These are phyloP conservation scores for Guaruba guarouba DNA, from an alignment of 2,113 vertebrate species.

Conservation along the genomic window DNA sequence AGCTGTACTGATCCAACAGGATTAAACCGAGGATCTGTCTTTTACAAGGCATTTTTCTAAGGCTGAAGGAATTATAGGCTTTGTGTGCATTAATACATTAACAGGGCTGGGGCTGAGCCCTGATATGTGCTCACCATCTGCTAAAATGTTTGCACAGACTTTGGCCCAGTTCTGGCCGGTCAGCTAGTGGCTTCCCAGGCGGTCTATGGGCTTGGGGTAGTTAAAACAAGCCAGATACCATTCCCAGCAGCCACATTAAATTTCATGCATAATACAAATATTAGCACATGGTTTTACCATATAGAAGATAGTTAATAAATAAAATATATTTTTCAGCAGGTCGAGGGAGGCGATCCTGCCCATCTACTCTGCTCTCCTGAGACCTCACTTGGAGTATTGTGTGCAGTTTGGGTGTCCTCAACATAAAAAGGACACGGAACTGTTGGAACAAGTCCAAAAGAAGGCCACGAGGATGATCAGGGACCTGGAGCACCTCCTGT, in stretches of 20 bases:
- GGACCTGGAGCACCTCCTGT: too few relatives aligned
- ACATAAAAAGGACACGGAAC: too few relatives aligned
- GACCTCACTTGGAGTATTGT: too few relatives aligned
- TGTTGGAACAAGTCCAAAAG: too few relatives aligned
- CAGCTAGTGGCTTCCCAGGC: not conserved
- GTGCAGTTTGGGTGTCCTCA: too few relatives aligned
- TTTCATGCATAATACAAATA: not conserved
- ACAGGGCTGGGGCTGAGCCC: not conserved
- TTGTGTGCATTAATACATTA: not conserved
- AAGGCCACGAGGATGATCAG: too few relatives aligned
- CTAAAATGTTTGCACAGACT: not conserved
- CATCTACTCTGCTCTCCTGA: too few relatives aligned
- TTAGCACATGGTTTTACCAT: not conserved
- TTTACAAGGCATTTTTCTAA: not conserved
- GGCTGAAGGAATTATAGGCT: not conserved
- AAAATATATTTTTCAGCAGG: not conserved
- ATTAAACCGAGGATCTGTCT: not conserved
- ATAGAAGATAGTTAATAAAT: not conserved
- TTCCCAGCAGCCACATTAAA: not conserved
- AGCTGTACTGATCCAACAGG: not conserved
- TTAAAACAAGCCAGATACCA: not conserved
- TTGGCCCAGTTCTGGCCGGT: not conserved
- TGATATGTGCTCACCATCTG: not conserved
- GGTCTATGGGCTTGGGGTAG: not conserved
- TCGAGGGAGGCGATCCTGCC: too few relatives aligned